These are phyloP conservation scores for Pristionchus arcanus DNA, from an alignment of 2,888 invertebrate species.

Conservation along the genomic window DNA sequence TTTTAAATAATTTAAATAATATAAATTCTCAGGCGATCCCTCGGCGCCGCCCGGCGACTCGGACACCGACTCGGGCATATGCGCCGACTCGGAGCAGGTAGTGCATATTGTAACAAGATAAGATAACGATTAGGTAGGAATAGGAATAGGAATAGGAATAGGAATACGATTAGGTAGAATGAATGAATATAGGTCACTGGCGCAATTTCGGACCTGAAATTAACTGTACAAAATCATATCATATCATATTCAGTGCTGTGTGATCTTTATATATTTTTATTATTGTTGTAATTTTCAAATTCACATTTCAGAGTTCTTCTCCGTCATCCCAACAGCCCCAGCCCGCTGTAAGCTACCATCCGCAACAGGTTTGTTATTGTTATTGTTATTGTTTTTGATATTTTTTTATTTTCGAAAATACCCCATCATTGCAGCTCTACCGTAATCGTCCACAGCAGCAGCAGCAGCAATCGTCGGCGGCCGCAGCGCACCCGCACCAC, in stretches of 20 bases:
- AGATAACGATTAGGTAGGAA: too few species aligned
- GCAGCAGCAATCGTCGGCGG: slow-evolving; percentile 34
- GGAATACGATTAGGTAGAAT: too few species aligned
- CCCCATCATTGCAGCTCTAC: slow-evolving; percentile 32
- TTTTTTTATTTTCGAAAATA: slow-evolving; percentile 1
- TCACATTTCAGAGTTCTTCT: slow-evolving; percentile 1
- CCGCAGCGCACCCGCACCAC: background rate
- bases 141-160: too few species aligned
- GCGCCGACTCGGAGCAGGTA: slow-evolving; percentile 71
- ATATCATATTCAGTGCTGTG: too few species aligned
- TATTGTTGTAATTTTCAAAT: too few species aligned
- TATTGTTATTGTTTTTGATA: background rate
- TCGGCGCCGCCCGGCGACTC: slow-evolving; percentile 64
- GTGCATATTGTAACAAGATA: too few species aligned
- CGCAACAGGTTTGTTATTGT: background rate
- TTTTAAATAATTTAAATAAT: background rate
- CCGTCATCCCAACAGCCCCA: slow-evolving; percentile 9
- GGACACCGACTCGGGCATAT: slow-evolving; percentile 74
- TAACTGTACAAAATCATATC: too few species aligned
- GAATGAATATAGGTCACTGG: too few species aligned
- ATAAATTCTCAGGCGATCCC: slow-evolving; percentile 9
- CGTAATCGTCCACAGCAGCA: slow-evolving; percentile 31
- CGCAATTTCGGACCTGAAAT: too few species aligned
- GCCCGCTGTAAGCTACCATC: slow-evolving; percentile 29
- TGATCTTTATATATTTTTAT: too few species aligned